Evolutionary conservation across 2,888 invertebrate species (phyloP), one percentile per base, ranked within the genome.

Genomic region (Petrolisthes cinctipes): DNA sequence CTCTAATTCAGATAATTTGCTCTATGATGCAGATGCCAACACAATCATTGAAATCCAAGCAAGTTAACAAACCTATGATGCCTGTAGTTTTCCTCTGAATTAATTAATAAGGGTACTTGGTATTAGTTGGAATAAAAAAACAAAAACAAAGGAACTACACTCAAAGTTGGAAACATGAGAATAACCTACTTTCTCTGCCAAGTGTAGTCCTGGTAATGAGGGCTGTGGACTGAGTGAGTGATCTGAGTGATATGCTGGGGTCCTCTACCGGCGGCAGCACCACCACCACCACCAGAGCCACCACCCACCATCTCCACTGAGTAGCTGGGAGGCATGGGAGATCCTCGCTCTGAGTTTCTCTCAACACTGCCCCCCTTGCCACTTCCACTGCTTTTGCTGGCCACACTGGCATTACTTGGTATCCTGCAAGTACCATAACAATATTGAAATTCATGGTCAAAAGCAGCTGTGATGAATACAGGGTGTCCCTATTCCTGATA

Each of bases 371-470:
- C 83, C 7, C 85, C 83, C 37, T 88, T 89, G 1, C 89, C 82
- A 37, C 37, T 37, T 17, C 89, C 85, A 75, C 89, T 86, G 73
- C 85, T 88, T 51, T 89, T 89, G 57, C 85, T 88, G 53, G 82
- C 90, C 37, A 90, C 87, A 82, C 90, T 89, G n/a, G 86, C 81
- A 79, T 85, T 90, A 66, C 86, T 89, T 61, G 86, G 86, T 83
- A 90, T 89, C 82, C 89, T 90, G 86, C 23, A 9, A 6, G 37
- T 37, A 37, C 37, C 37, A 37, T 37, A 37, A 37, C 37, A 37
- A 37, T 37, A 37, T 37, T 37, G 37, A 37, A 37, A 37, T 37
- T 37, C 37, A 37, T 37, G 37, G 37, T 37, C 37, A 37, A 37
- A 37, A 37, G 37, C 37, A 37, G 37, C 37, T 37, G 37, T 37